Conservation (phyloP, 2,888 invertebrate species). For the Eristalis tenax region DNA sequence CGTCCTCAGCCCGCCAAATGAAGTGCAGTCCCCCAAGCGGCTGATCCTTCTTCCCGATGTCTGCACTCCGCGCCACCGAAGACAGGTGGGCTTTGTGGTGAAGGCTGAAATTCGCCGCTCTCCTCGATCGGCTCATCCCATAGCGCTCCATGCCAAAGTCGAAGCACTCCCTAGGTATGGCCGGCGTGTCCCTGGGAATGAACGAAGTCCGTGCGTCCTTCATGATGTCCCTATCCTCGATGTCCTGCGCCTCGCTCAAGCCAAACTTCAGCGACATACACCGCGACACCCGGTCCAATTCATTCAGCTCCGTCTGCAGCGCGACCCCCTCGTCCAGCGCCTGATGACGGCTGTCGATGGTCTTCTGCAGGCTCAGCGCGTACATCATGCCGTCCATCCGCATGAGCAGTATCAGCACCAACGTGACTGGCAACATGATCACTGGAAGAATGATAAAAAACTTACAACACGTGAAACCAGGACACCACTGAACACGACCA, state of each 20-base stretch:
- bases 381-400: conserved; percentile 79
- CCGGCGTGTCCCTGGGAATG: conserved; percentile 83
- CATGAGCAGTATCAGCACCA: conserved; percentile 78
- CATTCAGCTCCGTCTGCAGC: conserved; percentile 66
- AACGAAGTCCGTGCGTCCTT: conserved; percentile 85
- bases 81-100: conserved; percentile 23
- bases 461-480: conserved; percentile 80
- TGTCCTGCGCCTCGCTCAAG: conserved; percentile 78
- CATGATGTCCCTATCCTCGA: conserved; percentile 84
- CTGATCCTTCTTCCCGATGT: background rate
- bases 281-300: conserved; percentile 74
- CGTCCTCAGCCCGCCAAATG: conserved; percentile 79
- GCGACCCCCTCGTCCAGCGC: conserved; percentile 35
- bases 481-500: conserved; percentile 81
- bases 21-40: conserved; percentile 73
- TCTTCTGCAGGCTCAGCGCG: conserved; percentile 76
- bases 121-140: conserved; percentile 27
- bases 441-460: conserved; percentile 80
- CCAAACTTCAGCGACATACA: conserved; percentile 78
- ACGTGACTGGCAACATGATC: conserved; percentile 79
- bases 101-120: conserved; percentile 37
- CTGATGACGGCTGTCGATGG: conserved; percentile 62
- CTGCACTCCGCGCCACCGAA: background rate
- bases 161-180: conserved; percentile 81
- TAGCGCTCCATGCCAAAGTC: conserved; percentile 51